Percentiles rank a stretch among this genome's conserved stretches.
phyloP scores from a whole-genome alignment of 2,888 invertebrate genomes.

The Plusia festucae region DNA sequence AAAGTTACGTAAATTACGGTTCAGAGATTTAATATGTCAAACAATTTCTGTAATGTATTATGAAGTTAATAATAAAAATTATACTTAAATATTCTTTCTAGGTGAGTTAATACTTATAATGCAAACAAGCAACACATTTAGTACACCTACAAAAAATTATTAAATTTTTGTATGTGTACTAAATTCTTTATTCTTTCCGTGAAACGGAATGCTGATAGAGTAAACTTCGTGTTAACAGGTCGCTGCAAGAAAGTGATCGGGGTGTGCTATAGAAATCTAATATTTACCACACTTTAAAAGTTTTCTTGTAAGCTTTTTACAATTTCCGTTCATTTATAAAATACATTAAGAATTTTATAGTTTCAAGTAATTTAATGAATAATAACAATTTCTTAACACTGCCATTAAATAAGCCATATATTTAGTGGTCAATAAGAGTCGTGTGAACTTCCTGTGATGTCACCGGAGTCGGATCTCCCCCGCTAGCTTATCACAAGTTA shows the following conservation, averaged over 20 bases:
- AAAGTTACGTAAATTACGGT: background rate
- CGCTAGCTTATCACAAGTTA: conserved; percentile 42
- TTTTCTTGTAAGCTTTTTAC: background rate
- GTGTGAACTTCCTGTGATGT: background rate
- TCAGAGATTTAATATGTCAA: background rate
- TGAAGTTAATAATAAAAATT: too few species aligned
- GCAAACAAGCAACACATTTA: too few species aligned
- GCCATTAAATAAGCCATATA: background rate
- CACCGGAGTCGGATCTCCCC: background rate
- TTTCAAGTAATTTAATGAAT: background rate
- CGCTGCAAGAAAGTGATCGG: too few species aligned
- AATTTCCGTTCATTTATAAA: background rate
- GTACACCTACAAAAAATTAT: too few species aligned
- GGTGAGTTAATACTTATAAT: too few species aligned
- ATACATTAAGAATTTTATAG: background rate
- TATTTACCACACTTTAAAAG: background rate
- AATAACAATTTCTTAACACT: background rate
- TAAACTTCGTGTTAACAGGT: too few species aligned
- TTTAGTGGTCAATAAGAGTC: background rate
- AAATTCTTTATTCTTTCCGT: too few species aligned
- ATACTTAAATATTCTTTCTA: too few species aligned
- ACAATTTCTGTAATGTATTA: too few species aligned
- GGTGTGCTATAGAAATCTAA: too few species aligned
- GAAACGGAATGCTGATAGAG: too few species aligned
- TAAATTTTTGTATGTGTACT: too few species aligned